These are phyloP conservation scores for Emmelina monodactyla DNA, from an alignment of 2,888 invertebrate species.

Conservation along the genomic window DNA sequence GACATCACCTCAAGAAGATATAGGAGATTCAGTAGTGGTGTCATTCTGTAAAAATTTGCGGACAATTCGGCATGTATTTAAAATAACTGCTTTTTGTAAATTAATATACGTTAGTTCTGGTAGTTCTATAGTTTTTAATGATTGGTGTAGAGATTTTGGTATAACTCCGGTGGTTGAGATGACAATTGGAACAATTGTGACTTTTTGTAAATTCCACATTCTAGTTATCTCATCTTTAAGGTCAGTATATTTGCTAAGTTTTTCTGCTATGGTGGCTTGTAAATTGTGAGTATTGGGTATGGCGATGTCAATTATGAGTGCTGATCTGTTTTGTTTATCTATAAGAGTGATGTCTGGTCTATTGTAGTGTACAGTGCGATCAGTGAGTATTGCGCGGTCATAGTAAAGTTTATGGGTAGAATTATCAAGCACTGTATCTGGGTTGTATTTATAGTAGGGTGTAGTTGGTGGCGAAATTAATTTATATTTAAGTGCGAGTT, in stretches of 20 bases:
- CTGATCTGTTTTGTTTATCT: conserved; percentile 10
- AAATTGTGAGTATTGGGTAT: conserved; percentile 11
- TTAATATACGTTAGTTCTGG: background rate
- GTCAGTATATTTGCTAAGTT: conserved; percentile 8
- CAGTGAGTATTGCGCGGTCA: conserved; percentile 10
- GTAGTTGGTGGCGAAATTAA: conserved; percentile 3
- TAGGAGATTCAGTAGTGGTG: too few species aligned
- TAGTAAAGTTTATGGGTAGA: conserved; percentile 7
- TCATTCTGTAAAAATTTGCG: background rate
- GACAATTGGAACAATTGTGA: conserved; percentile 8
- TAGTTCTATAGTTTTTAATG: background rate
- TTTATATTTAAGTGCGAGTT: conserved; percentile 8
- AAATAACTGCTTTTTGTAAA: background rate
- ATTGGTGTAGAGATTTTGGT: background rate
- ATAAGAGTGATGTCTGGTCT: conserved; percentile 9
- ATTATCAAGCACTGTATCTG: conserved; percentile 7
- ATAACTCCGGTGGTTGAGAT: background rate
- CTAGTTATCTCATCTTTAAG: conserved; percentile 8
- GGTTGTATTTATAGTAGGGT: conserved; percentile 12
- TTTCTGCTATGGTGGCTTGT: conserved; percentile 10
- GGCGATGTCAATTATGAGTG: conserved; percentile 10
- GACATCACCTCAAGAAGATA: too few species aligned
- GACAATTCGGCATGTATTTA: background rate
- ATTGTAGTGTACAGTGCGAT: conserved; percentile 9
- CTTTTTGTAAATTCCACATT: conserved; percentile 9